A percentile compares a stretch with the other conserved stretches of the same genome.
phyloP scores from a whole-genome alignment of 2,888 invertebrate species.

The Spilarctia lutea region DNA sequence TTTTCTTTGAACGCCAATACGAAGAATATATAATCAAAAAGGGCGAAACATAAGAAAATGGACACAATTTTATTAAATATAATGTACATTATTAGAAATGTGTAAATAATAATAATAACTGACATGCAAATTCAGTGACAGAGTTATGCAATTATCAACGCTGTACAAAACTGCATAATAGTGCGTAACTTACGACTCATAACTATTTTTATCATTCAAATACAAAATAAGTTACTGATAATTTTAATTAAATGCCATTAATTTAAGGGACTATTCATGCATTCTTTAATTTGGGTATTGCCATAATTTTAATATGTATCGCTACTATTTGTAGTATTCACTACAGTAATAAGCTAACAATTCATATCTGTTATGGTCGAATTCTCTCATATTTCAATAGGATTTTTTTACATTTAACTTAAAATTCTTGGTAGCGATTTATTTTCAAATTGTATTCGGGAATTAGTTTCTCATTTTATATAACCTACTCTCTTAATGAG shows the following conservation, averaged over 20 bases:
- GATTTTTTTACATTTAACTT: not conserved
- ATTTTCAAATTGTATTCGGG: no score
- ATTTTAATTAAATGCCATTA: slow-evolving; percentile 39
- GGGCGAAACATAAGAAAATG: not conserved
- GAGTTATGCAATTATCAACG: slow-evolving; percentile 7
- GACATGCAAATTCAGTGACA: slow-evolving; percentile 11
- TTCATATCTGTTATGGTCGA: not conserved
- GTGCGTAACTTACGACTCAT: slow-evolving; percentile 27
- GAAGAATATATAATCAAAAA: slow-evolving; percentile 24
- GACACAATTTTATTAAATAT: not conserved
- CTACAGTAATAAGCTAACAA: slow-evolving; percentile 33
- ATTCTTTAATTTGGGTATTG: not conserved
- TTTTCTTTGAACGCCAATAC: slow-evolving; percentile 21
- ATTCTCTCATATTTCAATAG: not conserved
- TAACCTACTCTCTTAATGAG: slow-evolving; percentile 72
- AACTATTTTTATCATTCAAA: not conserved
- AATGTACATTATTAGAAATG: not conserved
- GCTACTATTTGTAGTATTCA: not conserved
- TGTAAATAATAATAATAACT: not conserved
- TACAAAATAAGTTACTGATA: slow-evolving; percentile 23
- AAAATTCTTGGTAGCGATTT: not conserved
- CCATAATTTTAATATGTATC: slow-evolving; percentile 11
- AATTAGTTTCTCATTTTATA: not conserved
- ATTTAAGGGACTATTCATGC: slow-evolving; percentile 37
- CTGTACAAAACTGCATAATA: slow-evolving; percentile 24